Evolutionary conservation across 2,888 invertebrate species (phyloP), one percentile per base, ranked within the genome.

Genomic region (Hyles lineata): DNA sequence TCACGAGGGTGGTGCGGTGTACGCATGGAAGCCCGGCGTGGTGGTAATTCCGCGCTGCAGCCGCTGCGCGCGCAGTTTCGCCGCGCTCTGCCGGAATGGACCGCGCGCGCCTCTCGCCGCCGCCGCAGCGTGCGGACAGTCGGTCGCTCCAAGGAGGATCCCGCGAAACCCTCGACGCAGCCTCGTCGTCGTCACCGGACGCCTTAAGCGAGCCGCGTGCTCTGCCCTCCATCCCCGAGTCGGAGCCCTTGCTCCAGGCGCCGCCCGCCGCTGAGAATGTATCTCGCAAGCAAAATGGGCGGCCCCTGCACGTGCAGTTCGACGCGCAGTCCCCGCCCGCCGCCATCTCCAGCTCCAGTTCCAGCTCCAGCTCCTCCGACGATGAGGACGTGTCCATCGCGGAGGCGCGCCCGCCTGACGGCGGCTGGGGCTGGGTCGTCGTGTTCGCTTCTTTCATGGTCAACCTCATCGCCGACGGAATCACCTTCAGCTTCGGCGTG

Each of bases 361-460:
- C 92, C 70, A 90, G 95, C 74, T 95, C 95, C 67, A 95, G 95
- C 70, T 96, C 96, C 7, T 96, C 96, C 62, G 96, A 96, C 78
- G 96, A 96, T 74, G 96, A 96, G 74, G 94, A 96, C 62, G 95
- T 95, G 17, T 95, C 96, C 70, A 92, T 96, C 81, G 95, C 96
- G 9, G 97, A 97, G 87, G 96, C 96, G 0, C 92, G 96, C 25
- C 96, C 97, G 0, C 98, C 98, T 1, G 98, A 98, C 89, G 98
- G 98, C 15, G 98, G 98, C 19, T 98, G 97, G 97, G 98, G 98
- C 7, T 99, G 98, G 98, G 97, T 98, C 50, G 96, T 99, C 71
- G 98, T 98, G 0, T 96, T 97, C 75, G 98, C 98, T 32, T 97
- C 98, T 0, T 98, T 99, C 88, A 95, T 98, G 92, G 97, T 98